Evolutionary conservation across 2,888 invertebrate species (phyloP), one percentile per base, ranked within the genome.

Genomic region (Helicoverpa assulta): DNA sequence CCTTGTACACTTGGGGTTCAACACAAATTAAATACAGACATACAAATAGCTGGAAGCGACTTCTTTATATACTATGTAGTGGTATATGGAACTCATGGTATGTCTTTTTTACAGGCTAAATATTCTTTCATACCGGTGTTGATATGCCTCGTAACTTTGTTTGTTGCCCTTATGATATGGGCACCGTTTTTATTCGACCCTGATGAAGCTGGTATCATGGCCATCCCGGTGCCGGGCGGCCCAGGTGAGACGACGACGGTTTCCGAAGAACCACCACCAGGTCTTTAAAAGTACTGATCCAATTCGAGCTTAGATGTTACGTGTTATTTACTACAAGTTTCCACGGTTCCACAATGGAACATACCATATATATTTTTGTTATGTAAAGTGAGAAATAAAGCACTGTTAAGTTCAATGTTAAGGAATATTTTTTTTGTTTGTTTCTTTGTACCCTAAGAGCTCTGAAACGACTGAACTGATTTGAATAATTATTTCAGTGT

Each of bases 91-190:
- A 47, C 16, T 47, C 5, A 47, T 47, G 6, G 16, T 4, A 47
- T 47, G 12, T 69, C 21, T 70, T 75, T 75, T 18, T 88, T 89
- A 57, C 85, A 92, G 92, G 57, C 81, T 3, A 80, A 73, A 57
- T 89, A 88, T 71, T 85, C 86, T 1, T 10, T 89, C 1, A 71
- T 86, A 0, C 81, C 86, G 59, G 66, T 77, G 0, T 54, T 90
- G 3, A 83, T 92, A 16, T 89, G 90, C 72, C 1, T 78, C 0
- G 12, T 90, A n/a, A 50, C 69, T 21, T 67, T 75, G n/a, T 80
- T 70, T 83, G 0, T 67, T 56, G 62, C 64, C 19, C 43, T 76
- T 37, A 10, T 65, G 0, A 26, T 78, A 6, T 83, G 69, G 57
- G 86, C 86, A 1, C 18, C 53, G 37, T 0, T 2, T 51, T 33